Evolutionary conservation across 2,113 vertebrate species (phyloP).

Genomic region (Oenanthe melanoleuca): DNA sequence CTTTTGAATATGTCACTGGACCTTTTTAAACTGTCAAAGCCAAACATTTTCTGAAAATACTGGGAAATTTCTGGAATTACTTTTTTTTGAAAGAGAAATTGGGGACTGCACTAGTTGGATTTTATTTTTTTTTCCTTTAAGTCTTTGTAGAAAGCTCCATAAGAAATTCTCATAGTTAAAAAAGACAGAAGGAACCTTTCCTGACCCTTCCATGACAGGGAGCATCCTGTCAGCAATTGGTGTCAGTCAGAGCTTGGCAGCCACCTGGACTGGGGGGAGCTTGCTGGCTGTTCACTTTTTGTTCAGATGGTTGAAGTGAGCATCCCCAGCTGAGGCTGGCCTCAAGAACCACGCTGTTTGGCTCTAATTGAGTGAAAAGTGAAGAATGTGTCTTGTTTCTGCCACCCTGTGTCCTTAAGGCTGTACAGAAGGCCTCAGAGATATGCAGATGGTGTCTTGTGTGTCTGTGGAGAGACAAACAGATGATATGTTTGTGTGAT

Average conservation of each 20-base stretch:
- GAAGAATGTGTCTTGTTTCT: background rate
- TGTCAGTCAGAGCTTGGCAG: background rate
- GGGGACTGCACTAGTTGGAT: background rate
- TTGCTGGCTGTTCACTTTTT: background rate
- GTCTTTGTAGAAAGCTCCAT: background rate
- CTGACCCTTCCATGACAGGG: background rate
- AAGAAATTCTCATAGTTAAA: background rate
- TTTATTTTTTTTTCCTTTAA: background rate
- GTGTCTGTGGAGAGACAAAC: background rate
- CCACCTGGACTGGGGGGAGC: background rate
- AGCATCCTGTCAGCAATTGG: background rate
- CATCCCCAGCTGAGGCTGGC: background rate
- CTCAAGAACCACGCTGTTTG: fast-evolving
- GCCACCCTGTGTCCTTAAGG: background rate
- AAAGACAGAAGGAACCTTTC: background rate
- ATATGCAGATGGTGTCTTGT: fast-evolving
- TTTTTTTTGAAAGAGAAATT: background rate
- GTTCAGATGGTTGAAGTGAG: background rate
- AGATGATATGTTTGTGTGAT: background rate
- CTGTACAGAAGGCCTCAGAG: background rate
- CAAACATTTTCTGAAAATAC: background rate
- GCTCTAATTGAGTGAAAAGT: background rate
- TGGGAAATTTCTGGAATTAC: background rate
- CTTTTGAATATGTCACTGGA: background rate
- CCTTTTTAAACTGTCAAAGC: background rate